A percentile compares a stretch with the other conserved stretches of the same genome.
Conservation (phyloP, 2,888 invertebrate genomes). For the Poecilus cupreus region DNA sequence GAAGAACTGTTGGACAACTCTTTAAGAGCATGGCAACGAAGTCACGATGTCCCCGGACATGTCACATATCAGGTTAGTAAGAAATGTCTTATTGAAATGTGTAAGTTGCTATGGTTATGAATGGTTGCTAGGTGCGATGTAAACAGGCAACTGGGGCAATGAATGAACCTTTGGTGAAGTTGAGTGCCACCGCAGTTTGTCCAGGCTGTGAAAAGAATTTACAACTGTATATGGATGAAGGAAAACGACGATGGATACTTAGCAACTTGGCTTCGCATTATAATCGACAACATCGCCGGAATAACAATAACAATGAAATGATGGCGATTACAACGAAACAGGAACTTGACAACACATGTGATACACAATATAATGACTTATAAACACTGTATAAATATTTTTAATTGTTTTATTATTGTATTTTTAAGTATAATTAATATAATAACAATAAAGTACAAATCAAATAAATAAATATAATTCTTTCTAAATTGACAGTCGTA, state of each 20-base stretch:
- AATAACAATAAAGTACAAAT: no score
- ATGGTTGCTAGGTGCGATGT: neutral
- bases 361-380: no score
- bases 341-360: no score
- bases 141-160: neutral
- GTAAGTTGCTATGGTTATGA: neutral
- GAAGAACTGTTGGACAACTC: neutral
- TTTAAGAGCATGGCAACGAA: neutral
- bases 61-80: neutral
- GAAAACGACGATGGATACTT: conserved; percentile 8
- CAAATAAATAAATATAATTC: no score
- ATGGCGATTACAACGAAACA: no score
- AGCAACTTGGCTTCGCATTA: neutral
- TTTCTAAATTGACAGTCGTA: no score
- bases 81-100: neutral
- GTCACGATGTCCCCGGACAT: neutral
- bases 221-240: conserved; percentile 17
- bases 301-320: no score
- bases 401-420: no score
- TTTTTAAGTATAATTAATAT: no score
- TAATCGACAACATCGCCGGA: neutral
- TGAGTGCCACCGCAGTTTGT: neutral
- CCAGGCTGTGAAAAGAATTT: neutral
- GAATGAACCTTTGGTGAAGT: neutral
- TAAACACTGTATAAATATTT: no score